These are phyloP conservation scores for Abramis brama DNA, from an alignment of 2,113 vertebrate genomes.

Conservation along the genomic window DNA sequence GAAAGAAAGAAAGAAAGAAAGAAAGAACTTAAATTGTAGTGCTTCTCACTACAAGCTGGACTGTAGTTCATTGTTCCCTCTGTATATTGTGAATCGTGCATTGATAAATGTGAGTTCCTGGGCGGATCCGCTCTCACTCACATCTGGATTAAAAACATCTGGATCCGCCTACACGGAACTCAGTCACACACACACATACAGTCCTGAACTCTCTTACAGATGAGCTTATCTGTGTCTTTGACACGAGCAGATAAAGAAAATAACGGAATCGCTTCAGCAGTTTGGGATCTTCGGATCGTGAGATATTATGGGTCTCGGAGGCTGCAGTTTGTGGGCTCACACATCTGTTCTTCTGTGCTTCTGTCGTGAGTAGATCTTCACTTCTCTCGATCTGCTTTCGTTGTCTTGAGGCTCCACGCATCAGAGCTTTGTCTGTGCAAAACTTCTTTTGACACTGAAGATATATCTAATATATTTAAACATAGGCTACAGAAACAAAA, in stretches of 20 bases:
- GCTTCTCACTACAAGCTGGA: background rate
- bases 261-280: conserved; percentile 31
- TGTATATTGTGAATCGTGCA: conserved; percentile 23
- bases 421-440: conserved; percentile 7
- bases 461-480: background rate
- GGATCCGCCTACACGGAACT: conserved; percentile 75
- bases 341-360: conserved; percentile 74
- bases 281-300: conserved; percentile 52
- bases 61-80: background rate
- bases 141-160: conserved; percentile 88
- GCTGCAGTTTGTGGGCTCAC: conserved; percentile 60
- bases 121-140: conserved; percentile 75
- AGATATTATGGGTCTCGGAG: conserved; percentile 71
- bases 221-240: conserved; percentile 36
- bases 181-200: conserved; percentile 45
- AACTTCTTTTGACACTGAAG: background rate
- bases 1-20: conserved; percentile 2
- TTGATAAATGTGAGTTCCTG: conserved; percentile 72
- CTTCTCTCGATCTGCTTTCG: conserved; percentile 55
- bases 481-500: background rate
- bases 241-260: conserved; percentile 35
- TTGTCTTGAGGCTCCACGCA: conserved; percentile 36
- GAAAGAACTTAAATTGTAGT: background rate
- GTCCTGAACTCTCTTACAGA: conserved; percentile 41
- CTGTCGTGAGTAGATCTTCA: conserved; percentile 75